These are phyloP conservation scores for Adrianichthys oophorus DNA, from an alignment of 2,797 vertebrate genomes.

Conservation along the genomic window DNA sequence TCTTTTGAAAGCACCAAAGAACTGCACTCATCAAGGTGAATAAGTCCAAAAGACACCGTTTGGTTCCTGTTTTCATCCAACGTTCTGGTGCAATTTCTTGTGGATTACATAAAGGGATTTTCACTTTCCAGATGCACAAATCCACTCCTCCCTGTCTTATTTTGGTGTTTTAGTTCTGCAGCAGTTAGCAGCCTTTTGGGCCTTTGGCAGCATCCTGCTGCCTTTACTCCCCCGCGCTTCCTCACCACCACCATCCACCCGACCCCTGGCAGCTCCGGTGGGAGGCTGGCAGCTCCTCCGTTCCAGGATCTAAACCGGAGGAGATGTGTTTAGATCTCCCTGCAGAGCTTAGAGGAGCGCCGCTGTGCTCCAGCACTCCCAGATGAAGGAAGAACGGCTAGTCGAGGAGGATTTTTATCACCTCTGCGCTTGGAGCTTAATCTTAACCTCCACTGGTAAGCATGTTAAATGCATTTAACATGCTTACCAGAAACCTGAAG, in stretches of 20 bases:
- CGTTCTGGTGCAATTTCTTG: no score
- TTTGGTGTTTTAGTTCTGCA: slow-evolving; percentile 44
- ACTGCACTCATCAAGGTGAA: no score
- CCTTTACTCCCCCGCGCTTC: slow-evolving; percentile 2
- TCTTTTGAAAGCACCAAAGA: no score
- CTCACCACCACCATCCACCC: slow-evolving; percentile 23
- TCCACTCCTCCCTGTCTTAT: slow-evolving; percentile 23
- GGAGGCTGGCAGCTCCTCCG: slow-evolving; percentile 58
- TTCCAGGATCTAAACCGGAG: slow-evolving; percentile 65
- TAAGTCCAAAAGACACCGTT: no score
- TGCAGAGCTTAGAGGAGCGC: slow-evolving; percentile 35
- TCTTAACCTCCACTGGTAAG: not conserved
- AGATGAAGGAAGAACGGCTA: slow-evolving; percentile 35
- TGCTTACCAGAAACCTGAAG: no score
- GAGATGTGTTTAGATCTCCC: slow-evolving; percentile 53
- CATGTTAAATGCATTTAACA: no score
- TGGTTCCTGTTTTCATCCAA: no score
- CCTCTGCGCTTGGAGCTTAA: slow-evolving; percentile 18
- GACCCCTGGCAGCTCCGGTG: slow-evolving; percentile 55
- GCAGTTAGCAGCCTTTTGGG: slow-evolving; percentile 64
- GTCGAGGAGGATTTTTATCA: slow-evolving; percentile 32
- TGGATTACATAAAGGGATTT: no score
- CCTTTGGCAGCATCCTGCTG: slow-evolving; percentile 45
- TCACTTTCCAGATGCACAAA: no score
- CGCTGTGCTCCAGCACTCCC: slow-evolving; percentile 16